phyloP scores from a whole-genome alignment of 2,113 vertebrate species.

The Zootoca vivipara region DNA sequence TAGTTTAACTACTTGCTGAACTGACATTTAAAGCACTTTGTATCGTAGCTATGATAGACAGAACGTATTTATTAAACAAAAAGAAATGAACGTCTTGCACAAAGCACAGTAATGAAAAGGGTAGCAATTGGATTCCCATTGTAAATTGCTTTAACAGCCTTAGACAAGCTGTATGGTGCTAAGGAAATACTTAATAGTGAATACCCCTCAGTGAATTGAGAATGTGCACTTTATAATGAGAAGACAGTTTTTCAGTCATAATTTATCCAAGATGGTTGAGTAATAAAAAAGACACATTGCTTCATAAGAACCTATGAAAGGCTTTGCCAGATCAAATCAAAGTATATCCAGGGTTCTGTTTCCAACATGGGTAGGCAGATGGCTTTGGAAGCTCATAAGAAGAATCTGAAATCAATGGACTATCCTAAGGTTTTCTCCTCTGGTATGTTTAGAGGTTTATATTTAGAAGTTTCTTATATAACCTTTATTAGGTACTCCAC shows the following conservation, averaged over 20 bases:
- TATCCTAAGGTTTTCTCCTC: neutral
- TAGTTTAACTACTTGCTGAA: constrained; percentile 51
- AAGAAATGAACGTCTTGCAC: constrained; percentile 11
- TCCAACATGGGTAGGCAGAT: neutral
- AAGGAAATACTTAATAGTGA: constrained; percentile 14
- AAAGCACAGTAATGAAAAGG: constrained; percentile 20
- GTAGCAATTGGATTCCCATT: constrained; percentile 16
- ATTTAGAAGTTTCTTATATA: neutral
- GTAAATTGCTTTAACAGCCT: constrained; percentile 36
- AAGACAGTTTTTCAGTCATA: neutral
- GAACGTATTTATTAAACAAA: constrained; percentile 48
- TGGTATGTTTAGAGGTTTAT: no score
- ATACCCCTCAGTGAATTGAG: neutral
- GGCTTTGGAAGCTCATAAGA: neutral
- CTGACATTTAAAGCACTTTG: constrained; percentile 55
- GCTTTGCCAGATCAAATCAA: neutral
- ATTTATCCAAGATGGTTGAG: neutral
- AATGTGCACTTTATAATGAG: neutral
- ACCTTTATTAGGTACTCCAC: neutral
- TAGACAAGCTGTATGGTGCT: neutral
- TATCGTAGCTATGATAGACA: constrained; percentile 36
- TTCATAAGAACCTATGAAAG: neutral
- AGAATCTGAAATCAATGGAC: neutral
- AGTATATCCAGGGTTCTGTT: neutral
- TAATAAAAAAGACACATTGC: neutral